Conservation (phyloP, 2,113 vertebrate species). For the Columba janthina region DNA sequence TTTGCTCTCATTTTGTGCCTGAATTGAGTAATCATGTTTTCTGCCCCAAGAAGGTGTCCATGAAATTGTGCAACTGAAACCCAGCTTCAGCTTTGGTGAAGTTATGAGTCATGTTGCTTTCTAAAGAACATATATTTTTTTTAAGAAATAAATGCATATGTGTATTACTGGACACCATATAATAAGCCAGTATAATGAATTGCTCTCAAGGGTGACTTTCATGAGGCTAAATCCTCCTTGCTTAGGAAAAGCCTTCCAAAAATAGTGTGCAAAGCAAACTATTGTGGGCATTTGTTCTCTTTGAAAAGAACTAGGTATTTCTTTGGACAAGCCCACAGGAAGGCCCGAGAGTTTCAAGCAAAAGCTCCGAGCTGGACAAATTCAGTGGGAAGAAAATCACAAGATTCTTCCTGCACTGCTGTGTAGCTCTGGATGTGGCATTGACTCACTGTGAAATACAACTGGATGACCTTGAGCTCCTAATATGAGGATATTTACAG, state of each 20-base stretch:
- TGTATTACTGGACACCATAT: not conserved
- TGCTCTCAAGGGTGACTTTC: not conserved
- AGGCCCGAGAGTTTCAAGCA: not conserved
- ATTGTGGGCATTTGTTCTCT: not conserved
- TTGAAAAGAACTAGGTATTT: not conserved
- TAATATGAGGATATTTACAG: not conserved
- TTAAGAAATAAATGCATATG: not conserved
- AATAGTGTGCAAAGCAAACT: not conserved
- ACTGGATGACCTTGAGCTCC: not conserved
- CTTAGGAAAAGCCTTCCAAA: not conserved
- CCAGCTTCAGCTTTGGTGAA: not conserved
- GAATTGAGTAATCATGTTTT: not conserved
- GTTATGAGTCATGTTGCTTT: not conserved
- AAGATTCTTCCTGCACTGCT: not conserved
- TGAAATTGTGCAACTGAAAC: not conserved
- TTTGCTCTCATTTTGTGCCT: fast-evolving
- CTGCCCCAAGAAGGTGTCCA: fast-evolving
- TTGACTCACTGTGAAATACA: not conserved
- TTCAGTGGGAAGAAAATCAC: not conserved
- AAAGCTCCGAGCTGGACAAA: not conserved
- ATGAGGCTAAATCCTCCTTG: not conserved
- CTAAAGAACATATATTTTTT: not conserved
- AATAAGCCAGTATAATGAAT: not conserved
- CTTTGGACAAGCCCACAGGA: not conserved
- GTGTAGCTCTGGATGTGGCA: not conserved